Percentiles rank a stretch among this genome's conserved stretches.
These are phyloP conservation scores for Hanleya hanleyi DNA, from an alignment of 2,888 invertebrate species.

Conservation along the genomic window DNA sequence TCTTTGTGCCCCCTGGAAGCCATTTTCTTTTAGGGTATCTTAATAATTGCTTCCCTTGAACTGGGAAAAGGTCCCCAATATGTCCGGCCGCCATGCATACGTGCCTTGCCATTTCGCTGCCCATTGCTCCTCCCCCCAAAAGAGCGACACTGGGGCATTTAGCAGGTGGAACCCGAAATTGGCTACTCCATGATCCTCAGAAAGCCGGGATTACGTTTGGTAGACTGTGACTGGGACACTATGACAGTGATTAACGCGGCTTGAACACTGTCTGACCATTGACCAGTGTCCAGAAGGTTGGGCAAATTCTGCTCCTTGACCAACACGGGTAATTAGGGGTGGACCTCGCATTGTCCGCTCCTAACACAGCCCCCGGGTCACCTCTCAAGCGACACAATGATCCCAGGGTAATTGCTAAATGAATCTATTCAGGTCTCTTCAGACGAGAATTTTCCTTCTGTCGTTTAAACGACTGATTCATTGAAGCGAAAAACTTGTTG, in stretches of 20 bases:
- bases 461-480: not conserved
- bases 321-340: not conserved
- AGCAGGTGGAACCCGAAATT: not conserved
- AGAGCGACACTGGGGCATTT: not conserved
- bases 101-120: not conserved
- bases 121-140: not conserved
- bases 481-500: not conserved
- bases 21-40: too few species aligned
- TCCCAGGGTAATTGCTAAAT: slow-evolving; percentile 2
- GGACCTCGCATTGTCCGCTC: not conserved
- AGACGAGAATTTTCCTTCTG: slow-evolving; percentile 1
- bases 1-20: too few species aligned
- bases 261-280: not conserved
- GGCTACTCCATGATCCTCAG: not conserved
- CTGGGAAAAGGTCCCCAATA: too few species aligned
- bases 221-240: too few species aligned
- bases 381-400: not conserved
- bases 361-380: not conserved
- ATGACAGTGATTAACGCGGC: too few species aligned
- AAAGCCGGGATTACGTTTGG: not conserved
- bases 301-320: not conserved
- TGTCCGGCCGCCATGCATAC: not conserved
- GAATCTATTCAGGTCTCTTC: not conserved
- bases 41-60: too few species aligned
- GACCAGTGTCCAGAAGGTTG: not conserved